Base-by-base conservation (phyloP, 2,113 vertebrate genomes). In the Hippocampus abdominalis region DNA sequence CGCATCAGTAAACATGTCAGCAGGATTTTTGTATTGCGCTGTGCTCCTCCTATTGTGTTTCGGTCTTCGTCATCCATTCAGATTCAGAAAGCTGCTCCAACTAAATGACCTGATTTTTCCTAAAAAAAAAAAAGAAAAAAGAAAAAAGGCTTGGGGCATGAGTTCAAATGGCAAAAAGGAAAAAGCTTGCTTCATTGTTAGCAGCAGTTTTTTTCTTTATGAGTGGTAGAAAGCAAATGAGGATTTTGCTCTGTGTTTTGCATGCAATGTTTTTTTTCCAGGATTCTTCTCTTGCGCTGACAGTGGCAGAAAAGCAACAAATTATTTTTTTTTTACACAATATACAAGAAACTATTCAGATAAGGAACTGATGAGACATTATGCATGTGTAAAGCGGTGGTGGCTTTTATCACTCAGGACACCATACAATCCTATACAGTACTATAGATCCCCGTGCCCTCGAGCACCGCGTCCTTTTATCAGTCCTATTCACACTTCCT, bases 31-130 rank as follows among this genome's bases (percentile, higher is more conserved):
- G 21, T n/a, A 62, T 69, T 40, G 59, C 56, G 27, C 63, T 69
- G 68, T 54, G 48, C 59, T 25, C n/a, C 23, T 42, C n/a, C 13
- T 40, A 66, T 78, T 82, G 74, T 83, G 64, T n/a, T 67, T 18
- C 63, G 23, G 54, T 63, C 57, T 36, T 70, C 40, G 49, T 66
- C 44, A 36, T 79, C 72, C 61, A 83, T 87, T 88, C 74, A 88
- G 68, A 83, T 87, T 88, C 74, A 88, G 68, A 76, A 72, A 68
- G 72, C 71, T 79, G 70, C 78, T 78, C 71, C 11, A 73, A 74
- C 72, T 54, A 65, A 59, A 80, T 83, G 84, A 87, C 84, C 83
- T 82, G 12, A 20, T 89, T 89, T 84, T 3, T 16, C 46, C 12
- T 4, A 4, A 57, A 27, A 27, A 27, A 57, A 27, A 79, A 15